Percentiles rank a stretch among this genome's conserved stretches.
Evolutionary conservation across 2,113 vertebrate species (phyloP).

Genomic region (Colinus virginianus): DNA sequence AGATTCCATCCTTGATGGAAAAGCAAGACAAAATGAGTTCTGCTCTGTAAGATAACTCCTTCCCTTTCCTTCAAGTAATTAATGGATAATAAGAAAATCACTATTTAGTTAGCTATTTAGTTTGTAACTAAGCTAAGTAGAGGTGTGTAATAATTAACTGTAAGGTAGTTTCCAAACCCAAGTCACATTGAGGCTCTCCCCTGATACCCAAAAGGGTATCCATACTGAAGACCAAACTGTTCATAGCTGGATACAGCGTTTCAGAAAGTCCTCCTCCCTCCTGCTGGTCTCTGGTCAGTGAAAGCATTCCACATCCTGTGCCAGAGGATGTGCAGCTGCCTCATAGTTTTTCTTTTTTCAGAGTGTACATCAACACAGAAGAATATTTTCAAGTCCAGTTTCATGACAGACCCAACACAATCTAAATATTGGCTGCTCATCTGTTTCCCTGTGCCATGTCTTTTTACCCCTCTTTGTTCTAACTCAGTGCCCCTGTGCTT

Average conservation of each 20-base stretch:
- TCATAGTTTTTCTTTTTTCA: background rate
- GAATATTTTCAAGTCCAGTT: background rate
- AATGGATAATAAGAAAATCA: conserved; percentile 2
- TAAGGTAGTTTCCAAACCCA: background rate
- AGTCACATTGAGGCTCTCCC: background rate
- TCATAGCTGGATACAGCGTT: background rate
- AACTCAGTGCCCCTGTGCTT: background rate
- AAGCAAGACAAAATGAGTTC: conserved; percentile 27
- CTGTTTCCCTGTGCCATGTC: background rate
- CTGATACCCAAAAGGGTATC: no score
- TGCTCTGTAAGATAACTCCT: background rate
- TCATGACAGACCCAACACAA: background rate
- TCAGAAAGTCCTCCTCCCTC: background rate
- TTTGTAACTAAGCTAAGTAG: background rate
- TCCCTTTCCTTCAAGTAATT: background rate
- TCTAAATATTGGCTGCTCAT: accelerated
- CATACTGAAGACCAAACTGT: background rate
- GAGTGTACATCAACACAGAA: background rate
- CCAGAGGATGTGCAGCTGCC: background rate
- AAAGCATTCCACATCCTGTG: background rate
- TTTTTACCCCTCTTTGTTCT: background rate
- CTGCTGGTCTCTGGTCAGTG: background rate
- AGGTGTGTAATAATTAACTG: background rate
- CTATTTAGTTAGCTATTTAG: background rate
- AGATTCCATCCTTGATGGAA: conserved; percentile 8